phyloP scores from a whole-genome alignment of 92 coral and sea anemone genomes.

The Porites cylindrica region DNA sequence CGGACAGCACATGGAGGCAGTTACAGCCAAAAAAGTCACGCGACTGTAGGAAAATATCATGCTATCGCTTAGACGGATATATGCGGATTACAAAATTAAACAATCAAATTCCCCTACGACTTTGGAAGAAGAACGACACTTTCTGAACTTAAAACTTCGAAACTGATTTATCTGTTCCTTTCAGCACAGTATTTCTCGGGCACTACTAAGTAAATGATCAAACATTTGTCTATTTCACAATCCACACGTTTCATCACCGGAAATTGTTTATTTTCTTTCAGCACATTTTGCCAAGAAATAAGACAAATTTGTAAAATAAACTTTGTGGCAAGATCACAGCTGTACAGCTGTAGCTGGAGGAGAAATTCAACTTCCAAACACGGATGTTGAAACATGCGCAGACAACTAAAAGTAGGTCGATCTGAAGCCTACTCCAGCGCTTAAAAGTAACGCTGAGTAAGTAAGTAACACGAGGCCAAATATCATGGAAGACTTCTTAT shows the following conservation, averaged over 20 bases:
- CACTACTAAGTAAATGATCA: constrained; percentile 22
- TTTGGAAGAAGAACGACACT: no score
- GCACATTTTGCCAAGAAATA: constrained; percentile 27
- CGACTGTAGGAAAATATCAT: constrained; percentile 11
- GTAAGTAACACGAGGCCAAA: background rate
- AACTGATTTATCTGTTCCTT: background rate
- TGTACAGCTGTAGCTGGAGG: background rate
- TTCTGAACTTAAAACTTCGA: no score
- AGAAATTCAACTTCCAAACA: background rate
- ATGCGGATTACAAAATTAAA: background rate
- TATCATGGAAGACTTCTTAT: background rate
- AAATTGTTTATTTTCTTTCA: constrained; percentile 14
- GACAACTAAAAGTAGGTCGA: background rate
- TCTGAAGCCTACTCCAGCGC: background rate
- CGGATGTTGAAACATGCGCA: background rate
- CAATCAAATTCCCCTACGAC: background rate
- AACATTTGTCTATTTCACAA: constrained; percentile 6
- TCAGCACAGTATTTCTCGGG: background rate
- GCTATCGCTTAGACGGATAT: background rate
- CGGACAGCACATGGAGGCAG: background rate
- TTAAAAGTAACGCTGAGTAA: background rate
- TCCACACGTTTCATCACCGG: constrained; percentile 21
- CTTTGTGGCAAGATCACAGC: background rate
- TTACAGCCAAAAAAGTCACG: constrained; percentile 23
- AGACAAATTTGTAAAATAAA: constrained; percentile 2